Conservation (phyloP, 2,888 invertebrate species). For the Eucriotettix oculatus region DNA sequence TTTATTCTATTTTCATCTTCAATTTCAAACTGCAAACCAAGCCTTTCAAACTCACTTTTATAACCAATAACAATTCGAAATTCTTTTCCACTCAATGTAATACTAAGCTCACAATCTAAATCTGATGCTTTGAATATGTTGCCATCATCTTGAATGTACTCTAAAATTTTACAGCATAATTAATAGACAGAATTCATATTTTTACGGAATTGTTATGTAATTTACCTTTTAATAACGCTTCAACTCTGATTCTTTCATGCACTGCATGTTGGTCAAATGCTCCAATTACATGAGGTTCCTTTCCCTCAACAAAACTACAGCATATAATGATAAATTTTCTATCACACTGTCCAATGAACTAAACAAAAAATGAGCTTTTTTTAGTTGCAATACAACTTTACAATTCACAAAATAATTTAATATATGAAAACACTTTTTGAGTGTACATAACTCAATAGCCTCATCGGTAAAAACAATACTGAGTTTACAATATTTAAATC, state of each 20-base stretch:
- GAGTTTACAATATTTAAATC: too few species aligned
- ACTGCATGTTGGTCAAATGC: conserved; percentile 80
- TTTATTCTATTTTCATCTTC: conserved; percentile 27
- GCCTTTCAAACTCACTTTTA: conserved; percentile 33
- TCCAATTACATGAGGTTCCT: conserved; percentile 34
- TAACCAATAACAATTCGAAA: conserved; percentile 35
- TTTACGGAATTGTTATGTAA: background rate
- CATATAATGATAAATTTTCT: conserved; percentile 49
- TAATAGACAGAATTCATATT: conserved; percentile 11
- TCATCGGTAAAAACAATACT: too few species aligned
- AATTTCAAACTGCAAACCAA: conserved; percentile 38
- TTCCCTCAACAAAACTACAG: conserved; percentile 19
- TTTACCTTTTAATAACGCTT: conserved; percentile 44
- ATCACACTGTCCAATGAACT: conserved; percentile 62
- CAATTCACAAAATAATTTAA: too few species aligned
- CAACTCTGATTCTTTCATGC: conserved; percentile 66
- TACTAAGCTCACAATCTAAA: conserved; percentile 16
- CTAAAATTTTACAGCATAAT: conserved; percentile 24
- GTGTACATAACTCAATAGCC: too few species aligned
- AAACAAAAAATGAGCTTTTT: background rate
- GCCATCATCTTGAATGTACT: conserved; percentile 26
- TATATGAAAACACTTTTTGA: too few species aligned
- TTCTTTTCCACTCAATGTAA: conserved; percentile 27
- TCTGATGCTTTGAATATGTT: conserved; percentile 11
- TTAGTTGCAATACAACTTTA: too few species aligned